A percentile compares a stretch with the other conserved stretches of the same genome.
phyloP scores from a whole-genome alignment of 2,113 vertebrate species.

The Serinus canaria region DNA sequence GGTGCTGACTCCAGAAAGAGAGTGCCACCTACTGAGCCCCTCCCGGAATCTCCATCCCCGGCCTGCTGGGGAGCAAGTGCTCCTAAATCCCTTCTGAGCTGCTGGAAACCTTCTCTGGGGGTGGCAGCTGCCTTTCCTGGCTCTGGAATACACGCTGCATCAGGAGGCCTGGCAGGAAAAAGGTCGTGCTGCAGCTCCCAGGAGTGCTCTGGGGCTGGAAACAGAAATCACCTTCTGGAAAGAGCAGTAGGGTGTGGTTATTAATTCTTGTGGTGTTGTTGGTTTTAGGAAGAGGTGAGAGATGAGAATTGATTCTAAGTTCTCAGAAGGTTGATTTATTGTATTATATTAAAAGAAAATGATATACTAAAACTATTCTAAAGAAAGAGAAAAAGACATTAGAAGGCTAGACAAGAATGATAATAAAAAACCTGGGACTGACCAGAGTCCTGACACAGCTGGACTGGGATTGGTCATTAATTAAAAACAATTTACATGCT shows the following conservation, averaged over 20 bases:
- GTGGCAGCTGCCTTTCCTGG: not conserved
- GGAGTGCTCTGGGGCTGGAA: not conserved
- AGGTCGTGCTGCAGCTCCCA: not conserved
- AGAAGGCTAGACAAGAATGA: no score
- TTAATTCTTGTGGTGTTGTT: no score
- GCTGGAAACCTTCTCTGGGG: not conserved
- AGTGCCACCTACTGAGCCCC: constrained; percentile 44
- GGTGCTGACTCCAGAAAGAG: not conserved
- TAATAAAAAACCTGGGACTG: no score
- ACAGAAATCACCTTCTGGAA: not conserved
- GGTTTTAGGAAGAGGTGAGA: no score
- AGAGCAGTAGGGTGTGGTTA: not conserved
- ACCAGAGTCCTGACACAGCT: no score
- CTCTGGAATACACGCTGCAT: not conserved
- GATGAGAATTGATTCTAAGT: no score
- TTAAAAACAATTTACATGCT: no score
- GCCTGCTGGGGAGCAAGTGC: not conserved
- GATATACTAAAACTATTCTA: no score
- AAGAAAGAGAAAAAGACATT: no score
- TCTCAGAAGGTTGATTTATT: no score
- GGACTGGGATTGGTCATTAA: no score
- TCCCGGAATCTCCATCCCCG: not conserved
- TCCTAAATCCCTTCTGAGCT: not conserved
- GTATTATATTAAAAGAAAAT: no score
- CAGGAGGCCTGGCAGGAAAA: not conserved